These are phyloP conservation scores for Meteorus colon DNA, from an alignment of 2,888 invertebrate species.

Conservation along the genomic window DNA sequence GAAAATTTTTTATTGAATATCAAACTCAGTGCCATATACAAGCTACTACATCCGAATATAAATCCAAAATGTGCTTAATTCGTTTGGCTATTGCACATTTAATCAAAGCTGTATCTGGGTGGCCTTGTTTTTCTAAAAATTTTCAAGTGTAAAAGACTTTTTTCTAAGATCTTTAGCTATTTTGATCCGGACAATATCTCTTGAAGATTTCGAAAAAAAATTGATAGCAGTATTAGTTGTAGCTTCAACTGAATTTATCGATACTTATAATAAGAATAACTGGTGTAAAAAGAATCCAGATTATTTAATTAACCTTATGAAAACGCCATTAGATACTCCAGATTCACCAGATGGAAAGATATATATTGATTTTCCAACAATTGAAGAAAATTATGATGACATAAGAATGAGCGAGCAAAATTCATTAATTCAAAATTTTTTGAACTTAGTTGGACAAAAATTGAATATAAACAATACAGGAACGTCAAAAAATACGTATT, in stretches of 20 bases:
- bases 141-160: slow-evolving; percentile 48
- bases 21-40: no score
- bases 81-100: no score
- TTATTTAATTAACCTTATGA: no score
- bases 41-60: no score
- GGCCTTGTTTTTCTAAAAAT: slow-evolving; percentile 46
- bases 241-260: slow-evolving; percentile 38
- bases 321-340: no score
- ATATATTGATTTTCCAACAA: no score
- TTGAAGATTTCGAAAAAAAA: slow-evolving; percentile 36
- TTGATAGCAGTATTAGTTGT: slow-evolving; percentile 35
- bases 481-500: background rate
- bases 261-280: slow-evolving; percentile 31
- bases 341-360: no score
- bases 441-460: background rate
- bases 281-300: no score
- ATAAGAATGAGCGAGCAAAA: background rate
- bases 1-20: no score
- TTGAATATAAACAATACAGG: background rate
- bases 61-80: no score
- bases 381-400: background rate
- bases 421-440: background rate
- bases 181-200: slow-evolving; percentile 27
- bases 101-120: slow-evolving; percentile 50
- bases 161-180: slow-evolving; percentile 49